Evolutionary conservation across 2,113 vertebrate species (phyloP).

Genomic region (Sinocyclocheilus maitianheensis): DNA sequence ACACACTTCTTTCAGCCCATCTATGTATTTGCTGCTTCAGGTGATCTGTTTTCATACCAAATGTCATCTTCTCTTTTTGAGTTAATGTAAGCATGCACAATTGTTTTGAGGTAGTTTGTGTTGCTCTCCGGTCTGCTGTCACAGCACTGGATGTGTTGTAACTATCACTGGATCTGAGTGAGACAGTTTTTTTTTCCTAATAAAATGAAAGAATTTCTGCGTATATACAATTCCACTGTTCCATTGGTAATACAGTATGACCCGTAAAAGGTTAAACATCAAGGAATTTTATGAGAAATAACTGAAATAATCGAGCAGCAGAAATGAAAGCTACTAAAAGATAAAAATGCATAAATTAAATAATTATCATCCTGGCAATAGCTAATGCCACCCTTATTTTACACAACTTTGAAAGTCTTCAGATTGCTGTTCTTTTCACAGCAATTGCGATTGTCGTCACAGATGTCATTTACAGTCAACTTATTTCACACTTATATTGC

Average conservation of each 20-base stretch:
- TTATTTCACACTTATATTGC: too few relatives aligned
- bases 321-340: too few relatives aligned
- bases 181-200: neutral
- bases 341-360: too few relatives aligned
- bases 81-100: neutral
- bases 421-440: too few relatives aligned
- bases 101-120: slow-evolving; percentile 12
- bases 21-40: neutral
- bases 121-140: slow-evolving; percentile 19
- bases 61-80: neutral
- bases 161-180: slow-evolving; percentile 5
- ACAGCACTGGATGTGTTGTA: neutral
- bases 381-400: too few relatives aligned
- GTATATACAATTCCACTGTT: neutral
- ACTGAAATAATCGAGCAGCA: too few relatives aligned
- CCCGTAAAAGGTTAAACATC: neutral
- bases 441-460: too few relatives aligned
- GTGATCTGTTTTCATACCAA: slow-evolving; percentile 1
- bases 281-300: too few relatives aligned
- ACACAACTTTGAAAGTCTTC: too few relatives aligned
- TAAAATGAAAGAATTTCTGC: neutral
- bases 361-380: too few relatives aligned
- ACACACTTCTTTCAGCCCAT: neutral
- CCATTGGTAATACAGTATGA: neutral
- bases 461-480: too few relatives aligned